Evolutionary conservation across 2,113 vertebrate genomes (phyloP).

Genomic region (Bufo bufo): DNA sequence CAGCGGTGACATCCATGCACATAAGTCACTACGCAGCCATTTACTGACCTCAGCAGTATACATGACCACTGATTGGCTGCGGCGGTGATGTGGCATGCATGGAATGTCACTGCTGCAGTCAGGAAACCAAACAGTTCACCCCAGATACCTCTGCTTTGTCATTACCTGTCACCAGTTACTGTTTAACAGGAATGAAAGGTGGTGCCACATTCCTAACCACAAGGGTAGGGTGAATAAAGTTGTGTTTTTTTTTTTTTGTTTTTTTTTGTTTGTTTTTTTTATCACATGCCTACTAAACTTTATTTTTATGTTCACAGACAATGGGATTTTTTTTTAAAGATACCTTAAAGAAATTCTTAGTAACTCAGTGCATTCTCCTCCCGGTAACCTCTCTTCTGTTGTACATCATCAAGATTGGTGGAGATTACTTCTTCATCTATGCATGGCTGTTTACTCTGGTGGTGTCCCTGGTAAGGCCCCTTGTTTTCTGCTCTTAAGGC

Average conservation of each 20-base stretch:
- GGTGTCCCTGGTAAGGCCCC: conserved; percentile 91
- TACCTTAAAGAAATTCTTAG: conserved; percentile 93
- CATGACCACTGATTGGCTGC: too few species aligned
- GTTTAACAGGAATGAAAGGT: too few species aligned
- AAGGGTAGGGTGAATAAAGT: too few species aligned
- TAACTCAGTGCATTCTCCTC: conserved; percentile 96
- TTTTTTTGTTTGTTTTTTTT: neutral
- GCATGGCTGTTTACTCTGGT: conserved; percentile 95
- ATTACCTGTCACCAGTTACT: too few species aligned
- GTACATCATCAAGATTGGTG: conserved; percentile 98
- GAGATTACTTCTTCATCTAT: conserved; percentile 98
- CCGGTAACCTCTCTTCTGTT: conserved; percentile 94
- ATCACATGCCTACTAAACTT: neutral
- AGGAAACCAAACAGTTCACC: too few species aligned
- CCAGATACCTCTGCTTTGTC: too few species aligned
- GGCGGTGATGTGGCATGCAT: too few species aligned
- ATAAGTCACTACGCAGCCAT: too few species aligned
- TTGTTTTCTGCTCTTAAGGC: neutral
- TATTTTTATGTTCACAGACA: conserved; percentile 74
- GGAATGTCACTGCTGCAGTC: too few species aligned
- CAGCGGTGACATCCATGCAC: too few species aligned
- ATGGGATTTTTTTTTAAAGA: conserved; percentile 96
- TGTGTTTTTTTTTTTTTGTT: neutral
- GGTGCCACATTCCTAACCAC: too few species aligned
- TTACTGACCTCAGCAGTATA: too few species aligned